These are phyloP conservation scores for Acromyrmex heyeri DNA, from an alignment of 1,140 invertebrate genomes.

Conservation along the genomic window DNA sequence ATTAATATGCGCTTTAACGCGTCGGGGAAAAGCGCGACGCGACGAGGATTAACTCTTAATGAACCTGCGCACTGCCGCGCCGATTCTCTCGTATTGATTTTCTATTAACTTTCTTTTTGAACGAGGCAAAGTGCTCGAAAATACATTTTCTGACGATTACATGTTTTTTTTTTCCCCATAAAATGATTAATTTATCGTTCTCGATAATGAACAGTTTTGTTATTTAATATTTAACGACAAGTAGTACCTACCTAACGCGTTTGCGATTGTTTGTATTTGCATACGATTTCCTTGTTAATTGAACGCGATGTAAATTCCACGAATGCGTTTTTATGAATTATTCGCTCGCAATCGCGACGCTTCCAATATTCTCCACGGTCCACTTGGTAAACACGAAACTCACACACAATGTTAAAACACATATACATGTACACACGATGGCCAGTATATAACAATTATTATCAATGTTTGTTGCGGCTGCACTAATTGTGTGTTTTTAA, in stretches of 20 bases:
- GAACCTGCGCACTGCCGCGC: conserved; percentile 38
- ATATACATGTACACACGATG: conserved; percentile 15
- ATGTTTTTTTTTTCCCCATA: background rate
- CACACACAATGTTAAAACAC: background rate
- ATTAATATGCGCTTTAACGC: conserved; percentile 72
- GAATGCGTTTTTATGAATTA: conserved; percentile 58
- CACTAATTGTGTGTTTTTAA: conserved; percentile 85
- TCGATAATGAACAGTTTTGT: conserved; percentile 19
- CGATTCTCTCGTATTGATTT: conserved; percentile 58
- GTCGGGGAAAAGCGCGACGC: conserved; percentile 45
- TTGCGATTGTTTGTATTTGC: conserved; percentile 23
- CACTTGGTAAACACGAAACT: conserved; percentile 45
- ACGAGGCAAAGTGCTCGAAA: conserved; percentile 13
- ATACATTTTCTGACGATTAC: background rate
- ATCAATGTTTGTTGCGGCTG: conserved; percentile 84
- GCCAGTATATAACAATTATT: conserved; percentile 75
- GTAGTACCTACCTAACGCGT: conserved; percentile 14
- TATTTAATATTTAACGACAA: background rate
- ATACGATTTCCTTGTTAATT: conserved; percentile 40
- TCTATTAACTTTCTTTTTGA: conserved; percentile 37
- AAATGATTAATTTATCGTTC: conserved; percentile 30
- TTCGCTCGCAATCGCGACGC: conserved; percentile 50
- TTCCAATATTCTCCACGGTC: conserved; percentile 43
- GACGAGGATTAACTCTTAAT: conserved; percentile 57
- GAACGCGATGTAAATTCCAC: conserved; percentile 54